phyloP scores from a whole-genome alignment of 92 coral and sea anemone genomes.

The Epizoanthus fatuus region DNA sequence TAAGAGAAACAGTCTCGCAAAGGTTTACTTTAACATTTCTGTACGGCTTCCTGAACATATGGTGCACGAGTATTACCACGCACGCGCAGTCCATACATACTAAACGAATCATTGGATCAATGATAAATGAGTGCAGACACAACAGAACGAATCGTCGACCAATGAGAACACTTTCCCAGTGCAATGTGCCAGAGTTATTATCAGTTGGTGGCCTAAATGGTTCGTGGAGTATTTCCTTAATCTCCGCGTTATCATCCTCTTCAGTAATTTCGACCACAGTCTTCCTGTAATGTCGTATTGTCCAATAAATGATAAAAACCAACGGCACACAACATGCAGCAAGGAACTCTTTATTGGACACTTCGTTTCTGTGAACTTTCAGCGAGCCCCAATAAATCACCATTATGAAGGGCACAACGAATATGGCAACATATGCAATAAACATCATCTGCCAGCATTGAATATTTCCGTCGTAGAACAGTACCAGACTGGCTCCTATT shows the following conservation, averaged over 20 bases:
- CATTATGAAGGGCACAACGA: constrained; percentile 40
- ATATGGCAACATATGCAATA: constrained; percentile 26
- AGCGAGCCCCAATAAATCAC: constrained; percentile 63
- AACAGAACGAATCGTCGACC: constrained; percentile 56
- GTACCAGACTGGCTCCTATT: constrained; percentile 21
- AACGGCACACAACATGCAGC: constrained; percentile 53
- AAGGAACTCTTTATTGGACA: constrained; percentile 58
- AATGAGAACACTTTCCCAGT: constrained; percentile 63
- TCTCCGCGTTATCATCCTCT: constrained; percentile 21
- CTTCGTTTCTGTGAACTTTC: constrained; percentile 25
- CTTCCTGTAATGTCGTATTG: constrained; percentile 10
- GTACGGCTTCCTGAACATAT: constrained; percentile 31
- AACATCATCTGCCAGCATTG: constrained; percentile 54
- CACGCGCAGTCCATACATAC: constrained; percentile 46
- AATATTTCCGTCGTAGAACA: constrained; percentile 54
- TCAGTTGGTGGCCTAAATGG: constrained; percentile 47
- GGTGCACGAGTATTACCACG: constrained; percentile 48
- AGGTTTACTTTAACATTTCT: constrained; percentile 47
- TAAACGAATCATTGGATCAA: constrained; percentile 32
- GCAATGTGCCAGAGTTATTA: constrained; percentile 44
- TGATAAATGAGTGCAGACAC: constrained; percentile 46
- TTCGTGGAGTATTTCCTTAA: constrained; percentile 48
- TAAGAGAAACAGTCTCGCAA: constrained; percentile 46
- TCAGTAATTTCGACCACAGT: background rate
- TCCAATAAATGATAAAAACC: constrained; percentile 45